Conservation (phyloP, 2,888 invertebrate species). For the Eucriotettix oculatus region DNA sequence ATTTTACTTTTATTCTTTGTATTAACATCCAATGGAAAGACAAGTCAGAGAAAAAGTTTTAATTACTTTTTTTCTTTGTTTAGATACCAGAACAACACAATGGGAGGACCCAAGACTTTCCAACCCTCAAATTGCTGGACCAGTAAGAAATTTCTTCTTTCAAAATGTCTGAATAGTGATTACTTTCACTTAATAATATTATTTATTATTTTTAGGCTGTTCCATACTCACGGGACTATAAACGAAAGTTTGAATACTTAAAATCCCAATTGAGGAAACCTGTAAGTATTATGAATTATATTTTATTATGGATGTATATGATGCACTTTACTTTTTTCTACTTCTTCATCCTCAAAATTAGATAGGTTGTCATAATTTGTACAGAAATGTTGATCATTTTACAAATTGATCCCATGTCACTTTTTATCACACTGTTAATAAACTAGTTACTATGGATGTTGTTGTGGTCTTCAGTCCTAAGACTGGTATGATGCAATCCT, state of each 20-base stretch:
- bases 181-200: not conserved
- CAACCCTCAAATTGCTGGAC: constrained; percentile 92
- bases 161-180: not conserved
- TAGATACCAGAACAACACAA: constrained; percentile 90
- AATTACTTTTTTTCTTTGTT: constrained; percentile 13
- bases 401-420: too few species aligned
- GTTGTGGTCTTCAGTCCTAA: too few species aligned
- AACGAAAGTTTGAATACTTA: constrained; percentile 96
- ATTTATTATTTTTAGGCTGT: constrained; percentile 47
- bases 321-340: too few species aligned
- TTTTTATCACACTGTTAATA: too few species aligned
- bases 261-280: constrained; percentile 92
- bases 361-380: too few species aligned
- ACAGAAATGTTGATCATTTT: too few species aligned
- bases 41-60: constrained; percentile 1
- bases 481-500: too few species aligned
- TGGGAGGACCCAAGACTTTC: constrained; percentile 98
- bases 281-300: constrained; percentile 40
- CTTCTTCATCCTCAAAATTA: too few species aligned
- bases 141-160: constrained; percentile 30
- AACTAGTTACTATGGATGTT: too few species aligned
- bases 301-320: too few species aligned
- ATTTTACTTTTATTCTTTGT: not conserved
- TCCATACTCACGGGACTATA: constrained; percentile 96
- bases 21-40: too few species aligned